Base-by-base conservation (phyloP, 2,113 vertebrate genomes). In the Phyllopteryx taeniolatus region DNA sequence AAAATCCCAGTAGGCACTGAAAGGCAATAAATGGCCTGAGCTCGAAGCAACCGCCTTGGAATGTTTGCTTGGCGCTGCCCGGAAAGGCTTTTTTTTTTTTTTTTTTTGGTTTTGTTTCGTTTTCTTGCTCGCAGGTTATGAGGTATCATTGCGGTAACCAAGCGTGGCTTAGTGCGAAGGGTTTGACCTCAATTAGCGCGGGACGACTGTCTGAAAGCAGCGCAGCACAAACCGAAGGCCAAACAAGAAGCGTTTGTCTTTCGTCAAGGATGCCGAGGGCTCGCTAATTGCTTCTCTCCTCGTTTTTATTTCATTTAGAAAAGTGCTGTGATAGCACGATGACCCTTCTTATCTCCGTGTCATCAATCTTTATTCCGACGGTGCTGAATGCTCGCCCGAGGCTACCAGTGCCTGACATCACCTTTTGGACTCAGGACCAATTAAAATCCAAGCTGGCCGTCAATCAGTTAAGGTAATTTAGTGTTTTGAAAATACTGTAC, bases 171-270 rank as follows among this genome's bases (percentile, higher is more conserved):
- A 8, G 5, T 15, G 20, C 14, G 0, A 78, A 85, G 84, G 82
- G 79, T 57, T 74, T 83, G 79, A 90, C 88, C 87, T 86, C 86
- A 88, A 87, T 91, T 90, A 89, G 57, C 74, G 78, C 64, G 56
- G 71, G 61, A 75, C 51, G 74, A 64, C 68, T 70, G 56, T 79
- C 77, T 75, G 71, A 80, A 79, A 57, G 79, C 27, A 10, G 56
- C 10, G 56, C 56, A 14, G 56, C 56, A 27, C 12, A 79, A 82
- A 84, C 79, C 81, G 79, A 86, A 81, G 89, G 86, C 80, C 84
- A 86, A 88, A 83, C 85, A 78, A 71, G 76, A 80, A 85, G 74
- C 71, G 64, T 69, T 78, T 80, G 66, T 73, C 9, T 76, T 70
- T 73, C 63, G 71, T 85, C 78, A 76, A 64, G 85, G 73, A 80